Evolutionary conservation across 2,113 vertebrate species (phyloP).

Genomic region (Mola mola): DNA sequence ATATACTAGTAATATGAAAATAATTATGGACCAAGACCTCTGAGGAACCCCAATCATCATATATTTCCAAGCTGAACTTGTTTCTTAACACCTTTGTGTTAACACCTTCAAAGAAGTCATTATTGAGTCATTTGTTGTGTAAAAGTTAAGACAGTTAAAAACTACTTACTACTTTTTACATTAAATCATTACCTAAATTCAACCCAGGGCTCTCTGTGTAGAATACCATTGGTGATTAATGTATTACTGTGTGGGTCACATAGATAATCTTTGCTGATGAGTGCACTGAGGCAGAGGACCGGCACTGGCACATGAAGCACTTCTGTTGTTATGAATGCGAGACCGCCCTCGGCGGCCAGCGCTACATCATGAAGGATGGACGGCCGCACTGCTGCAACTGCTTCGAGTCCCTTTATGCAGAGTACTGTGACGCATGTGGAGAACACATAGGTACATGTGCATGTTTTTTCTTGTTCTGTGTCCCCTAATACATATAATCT

Average conservation of each 20-base stretch:
- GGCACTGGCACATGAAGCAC: slow-evolving; percentile 99
- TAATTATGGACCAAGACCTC: background rate
- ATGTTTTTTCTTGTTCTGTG: too few species aligned
- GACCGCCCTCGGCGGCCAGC: slow-evolving; percentile 92
- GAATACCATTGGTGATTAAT: slow-evolving; percentile 26
- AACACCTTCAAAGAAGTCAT: too few species aligned
- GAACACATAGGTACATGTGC: slow-evolving; percentile 90
- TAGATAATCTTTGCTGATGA: slow-evolving; percentile 99
- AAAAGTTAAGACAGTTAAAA: too few species aligned
- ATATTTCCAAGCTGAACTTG: background rate
- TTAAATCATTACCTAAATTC: background rate
- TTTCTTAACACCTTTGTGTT: background rate
- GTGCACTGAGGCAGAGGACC: slow-evolving; percentile 96
- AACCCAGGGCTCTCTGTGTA: background rate
- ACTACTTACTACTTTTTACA: too few species aligned
- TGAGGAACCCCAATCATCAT: background rate
- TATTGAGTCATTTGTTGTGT: too few species aligned
- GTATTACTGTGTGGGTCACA: slow-evolving; percentile 19
- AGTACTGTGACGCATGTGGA: slow-evolving; percentile 96
- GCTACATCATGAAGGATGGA: slow-evolving; percentile 99
- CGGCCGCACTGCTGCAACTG: slow-evolving; percentile 97
- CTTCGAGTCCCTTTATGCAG: slow-evolving; percentile 95
- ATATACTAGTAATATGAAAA: too few species aligned
- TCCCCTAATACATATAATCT: too few species aligned
- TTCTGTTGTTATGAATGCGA: slow-evolving; percentile 98